Evolutionary conservation across 2,888 invertebrate genomes (phyloP), one percentile per base, ranked within the genome.

Genomic region (Cephus pulcher): DNA sequence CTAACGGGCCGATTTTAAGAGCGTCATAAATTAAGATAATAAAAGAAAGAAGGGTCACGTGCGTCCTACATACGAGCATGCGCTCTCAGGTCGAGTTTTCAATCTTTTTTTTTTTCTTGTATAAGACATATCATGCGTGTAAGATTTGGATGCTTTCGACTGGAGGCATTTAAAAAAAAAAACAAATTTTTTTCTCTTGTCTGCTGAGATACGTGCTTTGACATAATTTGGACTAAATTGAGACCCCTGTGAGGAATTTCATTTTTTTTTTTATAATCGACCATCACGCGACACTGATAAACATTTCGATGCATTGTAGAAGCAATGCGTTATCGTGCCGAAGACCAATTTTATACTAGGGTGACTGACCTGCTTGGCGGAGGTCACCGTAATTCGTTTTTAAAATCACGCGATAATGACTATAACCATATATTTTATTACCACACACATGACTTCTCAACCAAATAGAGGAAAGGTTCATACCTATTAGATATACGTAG

Each of bases 361-460:
- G 34, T 34, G 71, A 71, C 9, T 32, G 32, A 71, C 34, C 71
- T 33, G 71, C 56, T 23, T 56, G 56, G 2, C 56, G 23, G 23
- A 23, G 56, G 71, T 70, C 73, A 75, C 78, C 76, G 69, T 77
- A 79, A 80, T 73, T 76, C 78, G 80, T 76, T 75, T 79, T 69
- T 80, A 79, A 82, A 84, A 88, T 86, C 85, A 86, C 83, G 34
- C 34, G 70, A 86, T 85, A 83, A 85, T 82, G 83, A 84, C 85
- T 84, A 86, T 85, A 84, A 87, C 86, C 86, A 87, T 88, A 87
- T 90, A 90, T 90, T 91, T 90, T 90, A 90, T 88, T 89, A 90
- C 88, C 81, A 86, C 85, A 86, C 86, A 86, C 85, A 85, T 86
- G 85, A 86, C 84, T 85, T 87, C 82, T 89, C 86, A 83, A 86